Conservation (phyloP, 2,888 invertebrate genomes). For the Cheilosia grossa region DNA sequence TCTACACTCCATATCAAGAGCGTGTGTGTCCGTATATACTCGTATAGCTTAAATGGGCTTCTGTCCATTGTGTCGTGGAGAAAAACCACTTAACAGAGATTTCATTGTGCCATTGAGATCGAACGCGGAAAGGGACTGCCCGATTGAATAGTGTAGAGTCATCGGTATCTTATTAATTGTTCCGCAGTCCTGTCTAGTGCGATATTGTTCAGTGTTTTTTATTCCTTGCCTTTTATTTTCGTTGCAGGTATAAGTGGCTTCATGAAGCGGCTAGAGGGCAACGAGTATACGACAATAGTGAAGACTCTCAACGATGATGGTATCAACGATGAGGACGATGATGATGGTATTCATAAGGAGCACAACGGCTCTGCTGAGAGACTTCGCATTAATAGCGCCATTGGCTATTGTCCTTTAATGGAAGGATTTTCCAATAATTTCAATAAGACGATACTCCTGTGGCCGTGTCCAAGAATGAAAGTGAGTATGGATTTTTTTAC, state of each 20-base stretch:
- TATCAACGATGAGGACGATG: conserved; percentile 78
- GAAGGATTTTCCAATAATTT: conserved; percentile 81
- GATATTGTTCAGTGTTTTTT: conserved; percentile 57
- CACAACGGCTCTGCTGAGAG: conserved; percentile 44
- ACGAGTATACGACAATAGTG: conserved; percentile 82
- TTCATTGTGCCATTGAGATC: conserved; percentile 44
- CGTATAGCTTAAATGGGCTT: background rate
- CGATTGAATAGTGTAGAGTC: conserved; percentile 18
- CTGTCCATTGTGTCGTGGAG: conserved; percentile 17
- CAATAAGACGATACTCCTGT: conserved; percentile 82
- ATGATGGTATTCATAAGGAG: conserved; percentile 65
- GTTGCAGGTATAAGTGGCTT: conserved; percentile 82
- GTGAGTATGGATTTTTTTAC: conserved; percentile 77
- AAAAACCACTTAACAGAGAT: conserved; percentile 42
- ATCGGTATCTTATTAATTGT: conserved; percentile 35
- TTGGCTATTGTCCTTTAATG: conserved; percentile 81
- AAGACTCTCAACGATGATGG: conserved; percentile 81
- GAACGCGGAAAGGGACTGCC: background rate
- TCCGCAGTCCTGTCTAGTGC: background rate
- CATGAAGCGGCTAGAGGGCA: conserved; percentile 81
- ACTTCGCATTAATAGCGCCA: conserved; percentile 46
- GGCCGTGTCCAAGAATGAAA: conserved; percentile 83
- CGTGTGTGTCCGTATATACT: background rate
- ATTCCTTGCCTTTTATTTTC: conserved; percentile 43
- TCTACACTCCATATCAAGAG: conserved; percentile 8